These are phyloP conservation scores for Trachelus iudaicus DNA, from an alignment of 2,888 invertebrate species.

Conservation along the genomic window DNA sequence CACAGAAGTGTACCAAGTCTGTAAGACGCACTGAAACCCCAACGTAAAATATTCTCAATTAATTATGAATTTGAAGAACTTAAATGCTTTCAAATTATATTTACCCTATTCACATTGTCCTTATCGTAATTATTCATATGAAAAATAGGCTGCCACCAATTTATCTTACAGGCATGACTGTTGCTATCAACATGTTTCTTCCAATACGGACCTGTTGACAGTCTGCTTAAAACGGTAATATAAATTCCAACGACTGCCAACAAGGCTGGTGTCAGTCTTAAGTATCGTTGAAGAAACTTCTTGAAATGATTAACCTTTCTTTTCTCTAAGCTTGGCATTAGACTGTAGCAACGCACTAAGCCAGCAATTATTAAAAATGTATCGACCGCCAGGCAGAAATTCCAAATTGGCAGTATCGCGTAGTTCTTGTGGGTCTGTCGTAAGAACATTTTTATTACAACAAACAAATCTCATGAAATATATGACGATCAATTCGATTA, in stretches of 20 bases:
- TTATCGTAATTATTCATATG: constrained; percentile 73
- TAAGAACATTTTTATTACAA: not conserved
- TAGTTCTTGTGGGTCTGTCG: constrained; percentile 12
- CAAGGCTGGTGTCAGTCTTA: constrained; percentile 71
- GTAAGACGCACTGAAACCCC: constrained; percentile 74
- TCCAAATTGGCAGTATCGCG: constrained; percentile 12
- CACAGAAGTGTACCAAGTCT: constrained; percentile 75
- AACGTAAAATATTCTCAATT: constrained; percentile 16
- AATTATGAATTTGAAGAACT: not conserved
- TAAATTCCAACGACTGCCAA: constrained; percentile 71
- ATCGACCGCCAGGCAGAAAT: constrained; percentile 17
- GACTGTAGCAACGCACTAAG: constrained; percentile 13
- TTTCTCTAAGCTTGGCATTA: constrained; percentile 14
- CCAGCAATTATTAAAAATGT: constrained; percentile 18
- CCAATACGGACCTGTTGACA: constrained; percentile 73
- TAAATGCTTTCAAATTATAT: not conserved
- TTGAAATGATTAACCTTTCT: constrained; percentile 12
- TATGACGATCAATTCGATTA: not conserved
- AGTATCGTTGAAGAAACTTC: constrained; percentile 21
- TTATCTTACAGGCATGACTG: constrained; percentile 70
- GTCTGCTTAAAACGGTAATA: constrained; percentile 71
- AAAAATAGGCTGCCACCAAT: constrained; percentile 73
- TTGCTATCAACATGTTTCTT: constrained; percentile 71
- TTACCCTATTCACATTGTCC: constrained; percentile 63
- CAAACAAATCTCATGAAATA: not conserved